Evolutionary conservation across 53 echinoderm and acorn worm genomes (phyloP).

Genomic region (Paracentrotus lividus): DNA sequence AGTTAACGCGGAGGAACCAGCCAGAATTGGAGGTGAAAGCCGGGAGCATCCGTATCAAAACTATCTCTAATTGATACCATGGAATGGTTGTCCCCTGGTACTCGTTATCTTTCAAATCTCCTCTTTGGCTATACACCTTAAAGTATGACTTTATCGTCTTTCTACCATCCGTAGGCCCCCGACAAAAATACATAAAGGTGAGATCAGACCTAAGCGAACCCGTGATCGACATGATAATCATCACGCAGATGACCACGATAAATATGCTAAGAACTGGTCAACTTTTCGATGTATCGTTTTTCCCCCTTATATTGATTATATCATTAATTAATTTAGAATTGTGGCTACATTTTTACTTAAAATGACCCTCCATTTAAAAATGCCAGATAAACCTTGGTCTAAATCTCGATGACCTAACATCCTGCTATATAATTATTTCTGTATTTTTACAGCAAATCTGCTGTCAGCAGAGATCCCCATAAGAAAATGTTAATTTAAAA

Average conservation of each 20-base stretch:
- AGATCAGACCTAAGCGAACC: neutral
- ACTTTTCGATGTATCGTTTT: neutral
- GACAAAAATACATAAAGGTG: neutral
- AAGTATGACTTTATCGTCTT: slow-evolving; percentile 58
- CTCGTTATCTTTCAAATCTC: slow-evolving; percentile 56
- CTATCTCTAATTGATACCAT: slow-evolving; percentile 64
- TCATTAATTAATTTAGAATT: neutral
- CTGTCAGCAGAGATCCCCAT: too few species aligned
- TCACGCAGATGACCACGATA: neutral
- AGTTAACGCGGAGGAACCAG: slow-evolving; percentile 52
- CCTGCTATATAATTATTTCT: too few species aligned
- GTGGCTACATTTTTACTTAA: neutral
- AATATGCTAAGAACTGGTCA: neutral
- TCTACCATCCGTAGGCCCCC: slow-evolving; percentile 29
- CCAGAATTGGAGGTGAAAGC: slow-evolving; percentile 45
- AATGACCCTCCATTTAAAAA: neutral
- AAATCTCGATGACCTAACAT: too few species aligned
- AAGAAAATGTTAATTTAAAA: too few species aligned
- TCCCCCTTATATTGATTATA: neutral
- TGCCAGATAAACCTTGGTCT: too few species aligned
- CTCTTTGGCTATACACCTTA: slow-evolving; percentile 47
- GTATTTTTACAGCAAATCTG: too few species aligned
- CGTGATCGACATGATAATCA: neutral
- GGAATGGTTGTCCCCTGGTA: slow-evolving; percentile 41
- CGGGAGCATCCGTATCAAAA: slow-evolving; percentile 66